These are phyloP conservation scores for Trachelus iudaicus DNA, from an alignment of 2,888 invertebrate genomes.

Conservation along the genomic window DNA sequence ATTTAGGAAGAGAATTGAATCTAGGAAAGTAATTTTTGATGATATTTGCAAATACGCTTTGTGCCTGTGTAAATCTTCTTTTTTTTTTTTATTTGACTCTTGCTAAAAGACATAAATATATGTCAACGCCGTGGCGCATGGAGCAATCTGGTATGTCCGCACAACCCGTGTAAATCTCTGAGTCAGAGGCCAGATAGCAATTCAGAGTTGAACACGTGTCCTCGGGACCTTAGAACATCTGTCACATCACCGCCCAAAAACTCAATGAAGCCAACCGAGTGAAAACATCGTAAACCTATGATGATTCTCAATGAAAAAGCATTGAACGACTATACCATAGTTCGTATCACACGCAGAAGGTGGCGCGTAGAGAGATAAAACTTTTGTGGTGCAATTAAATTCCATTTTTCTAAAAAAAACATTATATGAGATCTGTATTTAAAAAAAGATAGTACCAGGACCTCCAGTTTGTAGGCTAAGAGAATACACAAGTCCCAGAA, in stretches of 20 bases:
- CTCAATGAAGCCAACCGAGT: slow-evolving; percentile 19
- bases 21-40: background rate
- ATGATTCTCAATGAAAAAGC: slow-evolving; percentile 17
- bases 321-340: slow-evolving; percentile 3
- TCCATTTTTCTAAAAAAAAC: background rate
- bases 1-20: background rate
- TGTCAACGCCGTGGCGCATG: background rate
- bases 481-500: background rate
- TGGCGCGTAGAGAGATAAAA: background rate
- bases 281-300: slow-evolving; percentile 21
- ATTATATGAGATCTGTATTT: background rate
- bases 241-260: slow-evolving; percentile 21
- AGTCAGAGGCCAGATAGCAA: slow-evolving; percentile 7
- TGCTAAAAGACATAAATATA: slow-evolving; percentile 2
- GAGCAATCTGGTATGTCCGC: background rate
- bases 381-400: background rate
- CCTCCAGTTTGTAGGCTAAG: background rate
- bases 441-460: background rate
- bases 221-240: slow-evolving; percentile 18
- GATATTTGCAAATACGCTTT: background rate
- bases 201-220: slow-evolving; percentile 22
- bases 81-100: background rate
- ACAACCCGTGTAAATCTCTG: background rate
- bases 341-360: background rate
- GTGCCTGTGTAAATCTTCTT: background rate